Conservation (phyloP, 2,113 vertebrate genomes). For the Panthera leo region DNA sequence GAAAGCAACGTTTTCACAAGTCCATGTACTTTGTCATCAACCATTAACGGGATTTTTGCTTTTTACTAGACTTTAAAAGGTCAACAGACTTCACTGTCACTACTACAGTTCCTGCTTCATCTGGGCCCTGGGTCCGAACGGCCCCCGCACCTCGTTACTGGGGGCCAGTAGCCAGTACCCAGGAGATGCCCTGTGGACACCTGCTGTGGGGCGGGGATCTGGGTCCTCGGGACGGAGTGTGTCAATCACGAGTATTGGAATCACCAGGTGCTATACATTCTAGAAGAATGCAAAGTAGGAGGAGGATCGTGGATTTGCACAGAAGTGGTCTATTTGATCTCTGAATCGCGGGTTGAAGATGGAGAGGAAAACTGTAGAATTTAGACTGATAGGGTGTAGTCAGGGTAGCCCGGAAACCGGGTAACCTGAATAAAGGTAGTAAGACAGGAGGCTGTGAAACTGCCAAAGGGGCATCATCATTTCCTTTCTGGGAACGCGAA, state of each 20-base stretch:
- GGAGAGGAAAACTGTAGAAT: background rate
- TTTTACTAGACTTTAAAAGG: background rate
- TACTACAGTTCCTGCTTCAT: accelerated
- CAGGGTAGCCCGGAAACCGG: accelerated
- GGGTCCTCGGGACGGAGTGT: background rate
- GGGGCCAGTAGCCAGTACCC: background rate
- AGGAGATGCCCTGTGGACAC: accelerated
- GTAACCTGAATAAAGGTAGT: background rate
- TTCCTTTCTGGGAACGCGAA: accelerated
- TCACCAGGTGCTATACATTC: accelerated
- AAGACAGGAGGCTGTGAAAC: too few species aligned
- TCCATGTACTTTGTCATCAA: accelerated
- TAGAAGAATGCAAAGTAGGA: background rate
- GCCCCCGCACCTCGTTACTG: accelerated
- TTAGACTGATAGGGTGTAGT: background rate
- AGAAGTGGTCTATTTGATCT: background rate
- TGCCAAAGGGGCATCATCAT: accelerated
- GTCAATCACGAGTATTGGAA: accelerated
- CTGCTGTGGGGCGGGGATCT: accelerated
- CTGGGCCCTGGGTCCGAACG: accelerated
- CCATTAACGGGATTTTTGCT: too few species aligned
- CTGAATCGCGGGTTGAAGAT: accelerated
- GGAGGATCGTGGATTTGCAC: background rate
- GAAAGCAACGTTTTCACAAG: background rate
- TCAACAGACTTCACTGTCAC: accelerated